phyloP scores from a whole-genome alignment of 2,797 vertebrate species.

The Huso huso region DNA sequence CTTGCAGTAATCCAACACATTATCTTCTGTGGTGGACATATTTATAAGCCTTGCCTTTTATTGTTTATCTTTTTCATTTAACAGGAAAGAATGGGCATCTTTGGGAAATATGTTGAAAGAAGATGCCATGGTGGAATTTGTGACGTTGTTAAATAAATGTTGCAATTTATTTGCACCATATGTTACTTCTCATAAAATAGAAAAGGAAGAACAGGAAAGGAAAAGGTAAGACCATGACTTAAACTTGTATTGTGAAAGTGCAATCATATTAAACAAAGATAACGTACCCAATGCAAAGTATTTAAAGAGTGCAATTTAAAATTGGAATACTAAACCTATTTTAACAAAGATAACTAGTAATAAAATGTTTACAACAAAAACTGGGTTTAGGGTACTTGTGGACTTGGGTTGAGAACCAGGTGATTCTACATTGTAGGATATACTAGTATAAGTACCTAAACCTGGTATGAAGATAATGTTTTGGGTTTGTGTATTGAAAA shows the following conservation, averaged over 20 bases:
- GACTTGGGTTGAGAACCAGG: neutral
- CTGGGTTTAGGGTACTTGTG: neutral
- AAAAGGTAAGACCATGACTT: slow-evolving; percentile 66
- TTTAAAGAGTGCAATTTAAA: too few species aligned
- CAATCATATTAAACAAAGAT: too few species aligned
- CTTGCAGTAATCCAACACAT: too few species aligned
- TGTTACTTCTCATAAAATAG: slow-evolving; percentile 90
- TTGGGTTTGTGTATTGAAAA: neutral
- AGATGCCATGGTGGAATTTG: slow-evolving; percentile 93
- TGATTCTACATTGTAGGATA: neutral
- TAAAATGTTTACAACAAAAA: too few species aligned
- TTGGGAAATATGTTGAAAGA: slow-evolving; percentile 85
- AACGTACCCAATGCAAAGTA: too few species aligned
- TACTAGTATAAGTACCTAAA: neutral
- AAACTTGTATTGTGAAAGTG: too few species aligned
- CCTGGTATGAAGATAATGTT: neutral
- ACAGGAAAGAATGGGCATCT: slow-evolving; percentile 90
- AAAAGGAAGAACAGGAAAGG: slow-evolving; percentile 90
- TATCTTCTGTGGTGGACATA: too few species aligned
- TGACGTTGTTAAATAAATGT: slow-evolving; percentile 85
- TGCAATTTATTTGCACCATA: slow-evolving; percentile 91
- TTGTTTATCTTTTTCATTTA: slow-evolving; percentile 22
- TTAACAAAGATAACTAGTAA: too few species aligned
- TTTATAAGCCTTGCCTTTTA: too few species aligned
- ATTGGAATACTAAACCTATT: too few species aligned